Evolutionary conservation across 1,140 invertebrate genomes (phyloP), one percentile per base, ranked within the genome.

Genomic region (Bombus confusus): DNA sequence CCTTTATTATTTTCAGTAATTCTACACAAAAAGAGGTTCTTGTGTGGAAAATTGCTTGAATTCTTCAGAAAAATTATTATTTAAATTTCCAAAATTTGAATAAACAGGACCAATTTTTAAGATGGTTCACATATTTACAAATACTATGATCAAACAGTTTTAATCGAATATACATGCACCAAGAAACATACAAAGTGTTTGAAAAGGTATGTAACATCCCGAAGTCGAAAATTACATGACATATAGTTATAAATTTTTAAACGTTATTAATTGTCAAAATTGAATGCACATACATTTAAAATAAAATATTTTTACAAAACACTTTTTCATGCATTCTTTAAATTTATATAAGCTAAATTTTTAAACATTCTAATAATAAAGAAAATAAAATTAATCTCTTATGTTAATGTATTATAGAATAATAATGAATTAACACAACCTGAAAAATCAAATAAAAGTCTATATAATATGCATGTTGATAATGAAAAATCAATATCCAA

Each of bases 1-100:
- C 72, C 80, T 82, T 82, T 82, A 74, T 82, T 75, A 41, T 82
- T 82, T 82, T 82, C 80, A 82, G 80, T 82, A 74, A 82, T 82
- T 82, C 80, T 75, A 64, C 80, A 82, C 57, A 82, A 74, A 82
- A 82, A 47, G 80, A 47, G 31, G 37, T 82, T 66, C 71, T 75
- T 82, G 71, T 82, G 41, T 75, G 80, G 31, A 82, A 75, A 81
- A 75, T 22, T 82, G 41, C 80, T 75, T 47, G 39, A 82, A 47
- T 64, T 71, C 68, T 8, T 80, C 79, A 71, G 41, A 64, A 82
- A 41, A 75, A n/a, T 75, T 75, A 31, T 82, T 82, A 82, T 75
- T 74, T 82, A 64, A 28, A 74, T 75, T 82, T 62, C 57, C 25
- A 52, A 64, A 80, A 64, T 47, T 75, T 31, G 28, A 47, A 18